Evolutionary conservation across 1,140 invertebrate species (phyloP), one percentile per base, ranked within the genome.

Genomic region (Papilio polyxenes): DNA sequence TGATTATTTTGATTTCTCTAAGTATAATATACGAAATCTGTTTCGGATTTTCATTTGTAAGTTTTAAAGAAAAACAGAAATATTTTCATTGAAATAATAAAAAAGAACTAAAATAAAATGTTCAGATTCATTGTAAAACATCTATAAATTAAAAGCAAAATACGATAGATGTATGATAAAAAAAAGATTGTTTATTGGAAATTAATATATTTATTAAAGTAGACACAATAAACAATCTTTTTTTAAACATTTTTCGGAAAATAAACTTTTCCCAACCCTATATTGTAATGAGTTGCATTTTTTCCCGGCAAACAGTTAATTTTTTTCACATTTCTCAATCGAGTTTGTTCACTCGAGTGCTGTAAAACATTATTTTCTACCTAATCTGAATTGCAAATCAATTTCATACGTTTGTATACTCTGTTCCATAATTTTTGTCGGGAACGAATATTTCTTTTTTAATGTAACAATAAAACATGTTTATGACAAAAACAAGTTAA

Each of bases 371-470:
- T 40, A 72, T 85, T 88, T 87, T 88, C 86, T 88, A 88, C 69
- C 84, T 84, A 83, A 88, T 88, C 83, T 84, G 75, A 75, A 87
- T 83, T 87, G 80, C 79, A 85, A 87, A 88, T 87, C 74, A 81
- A 82, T 37, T 37, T 72, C n/a, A 65, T 23, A 65, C 62, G 23
- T 37, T 40, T 40, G 59, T 84, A 83, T 31, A 65, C 23, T 72
- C 65, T 37, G 31, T 15, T 13, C 10, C 23, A 37, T 72, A 72
- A 72, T 37, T 72, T 37, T 4, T 69, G 4, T n/a, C 59, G 20
- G n/a, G 20, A 62, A 62, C 59, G 53, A 56, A 59, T 59, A 59
- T 3, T n/a, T 53, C 15, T 53, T 53, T 53, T 13, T 53, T 53
- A 31, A 31, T 53, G 2, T 53, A 53, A 9, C 3, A 53, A 53